Evolutionary conservation across 2,113 vertebrate species (phyloP), one percentile per base, ranked within the genome.

Genomic region (Passer domesticus): DNA sequence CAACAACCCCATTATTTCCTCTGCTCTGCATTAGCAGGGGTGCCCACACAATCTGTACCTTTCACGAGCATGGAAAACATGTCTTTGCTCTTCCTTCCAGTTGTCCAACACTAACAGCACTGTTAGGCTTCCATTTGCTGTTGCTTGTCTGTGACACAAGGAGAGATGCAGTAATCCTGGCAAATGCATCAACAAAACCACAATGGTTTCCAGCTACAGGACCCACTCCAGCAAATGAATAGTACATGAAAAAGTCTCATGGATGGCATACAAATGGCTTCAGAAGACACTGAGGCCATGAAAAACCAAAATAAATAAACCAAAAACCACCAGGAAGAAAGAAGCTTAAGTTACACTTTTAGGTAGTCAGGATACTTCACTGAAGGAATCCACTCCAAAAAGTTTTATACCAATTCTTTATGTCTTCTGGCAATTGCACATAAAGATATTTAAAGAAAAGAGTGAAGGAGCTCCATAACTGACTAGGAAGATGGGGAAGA

Each of bases 181-280:
- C 1, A 10, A 0, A 2, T 8, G 23, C 30, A 70, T 18, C 43
- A 37, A 23, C 1, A 63, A 46, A 81, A 19, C 2, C 35, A 41
- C 47, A 90, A 37, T 35, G 22, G 5, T 37, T 90, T 56, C 60
- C 31, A 83, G 37, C 15, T 56, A 64, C 23, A 53, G 11, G 58
- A 56, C 5, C 8, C 31, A 86, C 9, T 52, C 22, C 23, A 23
- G 19, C 3, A 66, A 81, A 46, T 20, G 4, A 77, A 55, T 4
- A 5, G 5, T 30, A 77, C 0, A 2, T 6, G 1, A 27, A 81
- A 78, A 67, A 13, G 15, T 58, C 37, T n/a, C 5, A 0, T 7
- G 22, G 33, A 64, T 10, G 27, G 31, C 16, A 28, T 2, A 20
- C 2, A 68, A 73, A 80, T 63, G 15, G 30, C 21, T 66, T 24